Evolutionary conservation across 2,797 vertebrate genomes (phyloP), one percentile per base, ranked within the genome.

Genomic region (Lates japonicus): DNA sequence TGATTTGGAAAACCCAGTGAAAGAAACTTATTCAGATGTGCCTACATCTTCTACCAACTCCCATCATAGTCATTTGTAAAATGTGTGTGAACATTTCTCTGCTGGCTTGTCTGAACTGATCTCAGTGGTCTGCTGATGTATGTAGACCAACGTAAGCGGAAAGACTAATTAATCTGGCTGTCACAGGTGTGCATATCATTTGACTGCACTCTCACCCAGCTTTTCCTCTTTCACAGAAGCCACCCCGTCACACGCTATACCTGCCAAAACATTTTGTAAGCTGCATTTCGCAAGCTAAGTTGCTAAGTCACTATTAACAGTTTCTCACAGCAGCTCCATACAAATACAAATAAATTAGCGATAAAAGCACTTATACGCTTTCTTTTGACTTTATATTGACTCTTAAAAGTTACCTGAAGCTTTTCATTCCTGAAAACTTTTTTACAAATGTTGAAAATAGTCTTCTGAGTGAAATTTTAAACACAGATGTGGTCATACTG

Each of bases 141-240:
- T 51, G 60, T 22, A 44, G 31, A 71, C 41, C 4, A 33, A 35
- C 10, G 16, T 10, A 37, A 58, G 65, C 1, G 3, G 74, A 68
- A 81, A 52, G 29, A 14, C n/a, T 37, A 54, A 81, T 70, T 69
- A 60, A 60, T 71, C 12, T 42, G 61, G 60, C 83, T 66, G 66
- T 74, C 73, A 64, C 41, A 85, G 63, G 79, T 82, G 70, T 73
- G 35, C 42, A 55, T 39, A 55, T 87, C 76, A 80, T 58, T 67
- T 49, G 74, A 39, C 46, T 74, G 57, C 70, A 68, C 20, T 16
- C 68, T 80, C 16, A 19, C 17, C 59, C 33, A 39, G 64, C 42
- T 60, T 61, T 37, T 41, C 11, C 11, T 13, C 51, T 70, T 44
- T 73, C 29, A 48, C 7, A 42, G n/a, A 49, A 54, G 3, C 22